These are phyloP conservation scores for Drosophila pachea DNA, from an alignment of 1,140 invertebrate genomes.

Conservation along the genomic window DNA sequence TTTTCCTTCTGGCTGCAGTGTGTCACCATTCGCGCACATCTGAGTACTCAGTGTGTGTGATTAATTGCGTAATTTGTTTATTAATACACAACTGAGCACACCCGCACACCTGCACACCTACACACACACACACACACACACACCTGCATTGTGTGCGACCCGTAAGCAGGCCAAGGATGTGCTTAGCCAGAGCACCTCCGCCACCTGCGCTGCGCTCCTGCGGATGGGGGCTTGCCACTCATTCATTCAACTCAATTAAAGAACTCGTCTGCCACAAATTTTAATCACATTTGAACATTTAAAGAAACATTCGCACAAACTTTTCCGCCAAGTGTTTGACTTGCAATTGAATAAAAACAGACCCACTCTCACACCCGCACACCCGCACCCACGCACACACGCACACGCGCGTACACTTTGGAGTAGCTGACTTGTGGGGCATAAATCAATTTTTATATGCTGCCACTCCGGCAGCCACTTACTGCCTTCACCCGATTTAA, in stretches of 20 bases:
- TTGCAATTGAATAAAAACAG: constrained; percentile 53
- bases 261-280: constrained; percentile 24
- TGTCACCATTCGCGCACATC: constrained; percentile 65
- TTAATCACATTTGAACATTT: constrained; percentile 57
- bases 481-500: constrained; percentile 39
- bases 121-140: background rate
- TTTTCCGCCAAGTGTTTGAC: constrained; percentile 54
- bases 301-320: constrained; percentile 31
- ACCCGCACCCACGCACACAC: background rate
- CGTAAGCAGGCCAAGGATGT: constrained; percentile 27
- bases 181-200: background rate
- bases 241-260: constrained; percentile 29
- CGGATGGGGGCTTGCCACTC: background rate
- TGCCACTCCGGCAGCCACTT: constrained; percentile 12
- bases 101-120: constrained; percentile 11
- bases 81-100: constrained; percentile 59
- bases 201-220: background rate
- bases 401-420: background rate
- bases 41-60: constrained; percentile 69
- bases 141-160: constrained; percentile 12
- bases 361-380: too few species aligned
- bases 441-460: constrained; percentile 65
- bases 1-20: constrained; percentile 29
- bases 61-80: constrained; percentile 75
- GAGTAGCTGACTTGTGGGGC: constrained; percentile 19